Evolutionary conservation across 2,888 invertebrate species (phyloP).

Genomic region (Coenonympha arcania): DNA sequence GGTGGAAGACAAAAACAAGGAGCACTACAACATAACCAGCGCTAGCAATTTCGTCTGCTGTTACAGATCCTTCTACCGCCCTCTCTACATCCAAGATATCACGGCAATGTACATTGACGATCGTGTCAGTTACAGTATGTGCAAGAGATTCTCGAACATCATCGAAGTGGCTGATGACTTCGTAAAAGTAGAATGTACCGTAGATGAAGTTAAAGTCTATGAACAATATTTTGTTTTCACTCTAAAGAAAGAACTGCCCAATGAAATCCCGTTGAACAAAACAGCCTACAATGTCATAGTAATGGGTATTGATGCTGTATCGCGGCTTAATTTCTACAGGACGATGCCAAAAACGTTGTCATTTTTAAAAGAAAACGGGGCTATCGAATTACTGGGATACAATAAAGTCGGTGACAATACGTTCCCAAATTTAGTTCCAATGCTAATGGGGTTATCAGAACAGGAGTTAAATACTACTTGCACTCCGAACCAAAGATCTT

Average conservation of each 20-base stretch:
- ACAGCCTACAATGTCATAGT: slow-evolving; percentile 78
- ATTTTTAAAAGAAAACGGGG: slow-evolving; percentile 73
- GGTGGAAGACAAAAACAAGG: slow-evolving; percentile 53
- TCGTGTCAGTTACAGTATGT: slow-evolving; percentile 53
- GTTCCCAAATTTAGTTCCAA: slow-evolving; percentile 87
- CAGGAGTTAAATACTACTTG: slow-evolving; percentile 75
- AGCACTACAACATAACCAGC: slow-evolving; percentile 60
- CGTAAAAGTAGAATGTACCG: slow-evolving; percentile 75
- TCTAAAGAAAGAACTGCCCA: slow-evolving; percentile 44
- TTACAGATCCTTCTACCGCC: slow-evolving; percentile 70
- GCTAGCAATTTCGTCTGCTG: slow-evolving; percentile 66
- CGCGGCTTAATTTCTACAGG: slow-evolving; percentile 85
- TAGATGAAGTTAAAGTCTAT: slow-evolving; percentile 61
- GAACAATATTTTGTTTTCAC: slow-evolving; percentile 79
- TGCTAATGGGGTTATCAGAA: slow-evolving; percentile 80
- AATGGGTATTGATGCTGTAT: slow-evolving; percentile 87
- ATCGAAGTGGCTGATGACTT: slow-evolving; percentile 73
- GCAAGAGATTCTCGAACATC: slow-evolving; percentile 53
- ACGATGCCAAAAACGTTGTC: slow-evolving; percentile 81
- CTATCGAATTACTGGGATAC: slow-evolving; percentile 87
- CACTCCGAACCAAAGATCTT: slow-evolving; percentile 61
- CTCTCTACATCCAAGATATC: slow-evolving; percentile 47
- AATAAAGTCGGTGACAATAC: slow-evolving; percentile 95
- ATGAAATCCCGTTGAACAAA: slow-evolving; percentile 22
- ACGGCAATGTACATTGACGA: slow-evolving; percentile 47